Evolutionary conservation across 2,113 vertebrate genomes (phyloP), one percentile per base, ranked within the genome.

Genomic region (Natator depressus): DNA sequence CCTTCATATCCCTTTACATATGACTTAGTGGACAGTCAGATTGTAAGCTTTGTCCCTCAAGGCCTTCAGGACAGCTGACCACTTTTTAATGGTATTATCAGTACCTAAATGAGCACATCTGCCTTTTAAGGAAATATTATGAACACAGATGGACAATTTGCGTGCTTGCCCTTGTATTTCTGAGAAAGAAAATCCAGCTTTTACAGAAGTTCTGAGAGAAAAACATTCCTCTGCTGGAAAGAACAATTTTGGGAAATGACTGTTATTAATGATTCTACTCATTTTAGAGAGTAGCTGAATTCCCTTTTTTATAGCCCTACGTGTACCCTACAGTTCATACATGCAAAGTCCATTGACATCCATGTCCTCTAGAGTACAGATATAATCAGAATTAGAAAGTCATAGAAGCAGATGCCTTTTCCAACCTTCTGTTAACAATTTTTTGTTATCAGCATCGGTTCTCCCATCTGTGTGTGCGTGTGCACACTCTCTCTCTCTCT

Each of bases 381-480:
- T 57, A 65, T 16, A 65, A 50, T 85, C 49, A 82, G 87, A 93
- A 96, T 79, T 80, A 91, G 84, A 24, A 72, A 84, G 87, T 81
- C 87, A 81, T 22, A 31, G 87, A 94, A 95, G 94, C 93, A 96
- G 96, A 95, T 91, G 38, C 94, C 72, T 95, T 91, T 80, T 78
- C 62, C 85, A 88, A 19, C 49, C 8, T 49, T 86, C 91, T 95
- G 90, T 93, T 93, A 91, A 62, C 50, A 47, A 2, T 80, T 93
- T 91, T 95, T 93, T 54, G 0, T 87, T 81, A 35, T 17, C 90
- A 82, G 22, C 93, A 93, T 95, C 89, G 93, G 89, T 95, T 96
- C 69, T 94, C 93, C 92, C 91, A 42, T 27, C 55, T 78, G 62
- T 78, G 47, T 38, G 6, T 25, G 83, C n/a, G 47, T 38, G 6